These are phyloP conservation scores for Hydrochoerus hydrochaeris DNA, from an alignment of 2,113 vertebrate species.

Conservation along the genomic window DNA sequence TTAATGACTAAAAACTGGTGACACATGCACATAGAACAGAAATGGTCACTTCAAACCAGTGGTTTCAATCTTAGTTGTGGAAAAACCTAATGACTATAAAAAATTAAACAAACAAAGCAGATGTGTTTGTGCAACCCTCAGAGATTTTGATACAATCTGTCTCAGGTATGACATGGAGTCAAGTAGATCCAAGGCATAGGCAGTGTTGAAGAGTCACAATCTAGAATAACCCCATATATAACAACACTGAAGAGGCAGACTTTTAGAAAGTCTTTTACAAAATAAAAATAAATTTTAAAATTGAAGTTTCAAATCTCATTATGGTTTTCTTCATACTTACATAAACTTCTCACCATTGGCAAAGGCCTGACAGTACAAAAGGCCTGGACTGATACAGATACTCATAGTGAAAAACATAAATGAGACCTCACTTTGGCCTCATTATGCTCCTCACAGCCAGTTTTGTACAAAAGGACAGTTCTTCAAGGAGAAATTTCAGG, in stretches of 20 bases:
- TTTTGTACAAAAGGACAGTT: neutral
- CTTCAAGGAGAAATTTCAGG: conserved; percentile 27
- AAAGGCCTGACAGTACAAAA: neutral
- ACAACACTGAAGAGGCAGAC: neutral
- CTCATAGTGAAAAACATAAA: neutral
- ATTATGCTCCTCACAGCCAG: neutral
- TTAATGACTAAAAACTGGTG: neutral
- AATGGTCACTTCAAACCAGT: neutral
- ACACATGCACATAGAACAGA: neutral
- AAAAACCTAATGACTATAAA: neutral
- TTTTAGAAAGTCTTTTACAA: neutral
- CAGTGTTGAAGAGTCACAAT: neutral
- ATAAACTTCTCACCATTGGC: neutral
- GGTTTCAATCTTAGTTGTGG: neutral
- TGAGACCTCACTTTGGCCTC: neutral
- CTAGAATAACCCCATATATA: neutral
- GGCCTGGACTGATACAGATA: neutral
- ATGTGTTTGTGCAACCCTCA: accelerated
- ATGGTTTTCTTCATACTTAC: neutral
- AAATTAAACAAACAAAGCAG: neutral
- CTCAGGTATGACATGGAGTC: neutral
- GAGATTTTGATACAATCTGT: neutral
- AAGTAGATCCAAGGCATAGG: neutral
- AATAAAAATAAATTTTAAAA: neutral
- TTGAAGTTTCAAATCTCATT: neutral